Percentiles rank a stretch among this genome's conserved stretches.
phyloP scores from a whole-genome alignment of 2,113 vertebrate genomes.

The Pantherophis guttatus region DNA sequence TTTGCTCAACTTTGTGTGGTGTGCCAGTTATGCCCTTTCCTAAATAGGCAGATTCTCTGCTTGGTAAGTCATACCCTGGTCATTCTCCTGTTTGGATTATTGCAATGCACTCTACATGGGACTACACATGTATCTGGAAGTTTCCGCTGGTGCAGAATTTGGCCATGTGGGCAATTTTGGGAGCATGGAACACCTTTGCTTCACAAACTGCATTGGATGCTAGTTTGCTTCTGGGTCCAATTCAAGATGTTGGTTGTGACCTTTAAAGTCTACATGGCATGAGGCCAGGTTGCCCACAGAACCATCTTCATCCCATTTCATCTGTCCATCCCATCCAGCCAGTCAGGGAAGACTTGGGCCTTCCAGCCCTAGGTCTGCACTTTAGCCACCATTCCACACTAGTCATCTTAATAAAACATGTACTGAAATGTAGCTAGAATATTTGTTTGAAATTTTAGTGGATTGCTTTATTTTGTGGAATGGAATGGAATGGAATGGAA shows the following conservation, averaged over 20 bases:
- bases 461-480: neutral
- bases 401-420: neutral
- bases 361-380: neutral
- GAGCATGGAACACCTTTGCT: neutral
- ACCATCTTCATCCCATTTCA: neutral
- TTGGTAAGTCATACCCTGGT: neutral
- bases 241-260: neutral
- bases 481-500: neutral
- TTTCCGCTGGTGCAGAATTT: neutral
- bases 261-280: neutral
- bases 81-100: neutral
- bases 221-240: neutral
- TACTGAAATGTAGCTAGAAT: constrained; percentile 30
- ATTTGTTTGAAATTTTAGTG: neutral
- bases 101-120: neutral
- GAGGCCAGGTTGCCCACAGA: neutral
- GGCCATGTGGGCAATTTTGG: neutral
- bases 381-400: neutral
- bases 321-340: no score
- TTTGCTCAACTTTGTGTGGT: neutral
- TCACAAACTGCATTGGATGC: neutral
- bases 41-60: neutral
- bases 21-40: neutral
- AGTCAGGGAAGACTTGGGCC: neutral
- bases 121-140: neutral